phyloP scores from a whole-genome alignment of 2,113 vertebrate species.

The Sminthopsis crassicaudata region DNA sequence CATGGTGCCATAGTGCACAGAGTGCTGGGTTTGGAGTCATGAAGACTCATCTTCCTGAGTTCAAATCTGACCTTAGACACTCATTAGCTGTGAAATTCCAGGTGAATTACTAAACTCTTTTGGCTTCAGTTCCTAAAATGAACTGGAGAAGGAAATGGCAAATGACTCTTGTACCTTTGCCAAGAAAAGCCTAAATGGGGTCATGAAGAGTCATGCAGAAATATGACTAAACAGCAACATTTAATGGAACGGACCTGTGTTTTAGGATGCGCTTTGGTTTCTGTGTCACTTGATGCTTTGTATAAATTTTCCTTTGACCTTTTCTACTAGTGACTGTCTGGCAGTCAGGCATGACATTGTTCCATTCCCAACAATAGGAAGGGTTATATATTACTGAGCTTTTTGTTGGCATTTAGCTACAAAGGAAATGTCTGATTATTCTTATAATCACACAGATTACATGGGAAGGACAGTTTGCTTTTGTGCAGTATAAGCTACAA shows the following conservation, averaged over 20 bases:
- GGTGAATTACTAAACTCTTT: too few relatives aligned
- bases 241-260: neutral
- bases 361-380: neutral
- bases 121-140: too few relatives aligned
- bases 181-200: too few relatives aligned
- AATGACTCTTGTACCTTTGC: too few relatives aligned
- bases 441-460: neutral
- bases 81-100: too few relatives aligned
- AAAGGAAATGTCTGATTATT: neutral
- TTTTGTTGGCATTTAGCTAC: neutral
- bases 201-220: too few relatives aligned
- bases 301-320: neutral
- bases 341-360: neutral
- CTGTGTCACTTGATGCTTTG: neutral
- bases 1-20: too few relatives aligned
- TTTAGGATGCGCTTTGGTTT: neutral
- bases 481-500: neutral
- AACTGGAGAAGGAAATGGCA: too few relatives aligned
- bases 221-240: neutral
- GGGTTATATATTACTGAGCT: neutral
- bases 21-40: too few relatives aligned
- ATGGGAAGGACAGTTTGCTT: neutral
- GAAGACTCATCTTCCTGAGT: too few relatives aligned
- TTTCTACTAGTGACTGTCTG: neutral
- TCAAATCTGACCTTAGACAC: too few relatives aligned